These are phyloP conservation scores for Ophioderma brevispina DNA, from an alignment of 35 echinoderm and acorn worm genomes.

Conservation along the genomic window DNA sequence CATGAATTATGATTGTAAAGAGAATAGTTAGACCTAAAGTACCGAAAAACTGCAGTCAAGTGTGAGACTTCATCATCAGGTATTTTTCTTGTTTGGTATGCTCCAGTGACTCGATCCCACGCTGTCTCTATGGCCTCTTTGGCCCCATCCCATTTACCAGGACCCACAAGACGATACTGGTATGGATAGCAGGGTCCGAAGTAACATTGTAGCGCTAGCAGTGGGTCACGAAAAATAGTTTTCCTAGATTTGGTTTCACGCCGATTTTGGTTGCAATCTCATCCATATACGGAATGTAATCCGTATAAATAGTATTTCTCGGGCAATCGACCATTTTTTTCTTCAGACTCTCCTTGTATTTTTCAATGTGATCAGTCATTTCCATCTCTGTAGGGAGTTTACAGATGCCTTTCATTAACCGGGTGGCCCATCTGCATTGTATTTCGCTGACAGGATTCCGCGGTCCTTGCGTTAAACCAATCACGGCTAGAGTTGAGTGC, in stretches of 20 bases:
- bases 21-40: too few relatives aligned
- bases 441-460: slow-evolving; percentile 70
- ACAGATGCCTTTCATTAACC: slow-evolving; percentile 56
- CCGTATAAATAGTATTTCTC: slow-evolving; percentile 48
- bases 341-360: neutral
- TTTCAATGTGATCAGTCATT: slow-evolving; percentile 48
- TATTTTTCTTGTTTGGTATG: neutral
- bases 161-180: slow-evolving; percentile 71
- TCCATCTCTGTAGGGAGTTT: slow-evolving; percentile 29
- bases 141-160: slow-evolving; percentile 73
- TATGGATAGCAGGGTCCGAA: slow-evolving; percentile 61
- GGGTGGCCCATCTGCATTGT: slow-evolving; percentile 66
- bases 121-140: slow-evolving; percentile 45
- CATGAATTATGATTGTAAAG: too few relatives aligned
- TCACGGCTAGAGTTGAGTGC: slow-evolving; percentile 44
- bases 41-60: too few relatives aligned
- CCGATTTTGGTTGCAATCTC: slow-evolving; percentile 71
- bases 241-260: slow-evolving; percentile 51
- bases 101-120: slow-evolving; percentile 44
- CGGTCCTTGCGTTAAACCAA: slow-evolving; percentile 51
- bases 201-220: slow-evolving; percentile 50
- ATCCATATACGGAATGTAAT: slow-evolving; percentile 58
- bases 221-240: slow-evolving; percentile 54
- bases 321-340: slow-evolving; percentile 25
- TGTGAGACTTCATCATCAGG: too few relatives aligned